Percentiles rank a stretch among this genome's conserved stretches.
phyloP scores from a whole-genome alignment of 2,797 vertebrate genomes.

The Hypotaenidia philippensis region DNA sequence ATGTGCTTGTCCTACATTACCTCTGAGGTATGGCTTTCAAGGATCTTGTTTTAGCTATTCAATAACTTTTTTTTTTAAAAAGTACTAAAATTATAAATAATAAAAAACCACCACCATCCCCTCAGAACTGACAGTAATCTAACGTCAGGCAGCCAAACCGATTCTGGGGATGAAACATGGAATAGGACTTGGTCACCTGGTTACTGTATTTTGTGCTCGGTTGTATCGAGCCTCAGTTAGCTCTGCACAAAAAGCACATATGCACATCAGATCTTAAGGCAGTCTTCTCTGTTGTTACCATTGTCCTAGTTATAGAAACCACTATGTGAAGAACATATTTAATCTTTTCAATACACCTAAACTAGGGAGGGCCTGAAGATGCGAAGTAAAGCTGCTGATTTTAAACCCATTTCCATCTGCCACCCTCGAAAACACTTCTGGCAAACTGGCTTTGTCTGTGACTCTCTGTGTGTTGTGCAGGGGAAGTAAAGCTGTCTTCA shows the following conservation, averaged over 20 bases:
- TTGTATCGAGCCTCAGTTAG: neutral
- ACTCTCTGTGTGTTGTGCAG: neutral
- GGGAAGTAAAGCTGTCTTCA: neutral
- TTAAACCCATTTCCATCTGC: neutral
- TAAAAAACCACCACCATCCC: neutral
- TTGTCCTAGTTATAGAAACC: neutral
- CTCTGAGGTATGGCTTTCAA: neutral
- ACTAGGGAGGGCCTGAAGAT: neutral
- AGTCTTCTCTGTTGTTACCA: neutral
- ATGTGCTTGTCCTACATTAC: neutral
- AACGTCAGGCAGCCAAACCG: neutral
- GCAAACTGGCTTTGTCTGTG: neutral
- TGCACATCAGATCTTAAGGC: neutral
- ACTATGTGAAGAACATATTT: neutral
- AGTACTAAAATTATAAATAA: neutral
- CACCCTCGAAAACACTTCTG: neutral
- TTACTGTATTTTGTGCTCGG: neutral
- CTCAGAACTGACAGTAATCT: neutral
- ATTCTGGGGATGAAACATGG: neutral
- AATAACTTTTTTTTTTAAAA: neutral
- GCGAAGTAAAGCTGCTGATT: neutral
- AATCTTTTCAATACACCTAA: neutral
- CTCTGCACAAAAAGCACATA: neutral
- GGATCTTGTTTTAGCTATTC: neutral
- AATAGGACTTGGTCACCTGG: neutral